These are phyloP conservation scores for Drosophila biarmipes DNA, from an alignment of 1,140 invertebrate genomes.

Conservation along the genomic window DNA sequence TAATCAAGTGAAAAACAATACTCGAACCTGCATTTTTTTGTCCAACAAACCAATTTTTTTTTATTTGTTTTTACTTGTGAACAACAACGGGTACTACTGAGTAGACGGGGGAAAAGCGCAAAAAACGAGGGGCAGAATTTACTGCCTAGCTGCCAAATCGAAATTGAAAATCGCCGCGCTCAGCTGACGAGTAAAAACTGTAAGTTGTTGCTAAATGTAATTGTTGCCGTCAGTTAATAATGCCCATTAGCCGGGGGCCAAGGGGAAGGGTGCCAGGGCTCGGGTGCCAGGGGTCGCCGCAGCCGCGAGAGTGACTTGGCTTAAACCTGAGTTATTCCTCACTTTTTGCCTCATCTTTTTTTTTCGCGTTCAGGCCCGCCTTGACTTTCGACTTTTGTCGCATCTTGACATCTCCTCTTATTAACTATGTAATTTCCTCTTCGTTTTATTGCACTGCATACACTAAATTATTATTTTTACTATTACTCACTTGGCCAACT, in stretches of 20 bases:
- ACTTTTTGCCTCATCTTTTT: constrained; percentile 29
- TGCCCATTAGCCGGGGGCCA: constrained; percentile 47
- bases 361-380: constrained; percentile 44
- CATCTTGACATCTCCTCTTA: constrained; percentile 74
- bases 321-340: constrained; percentile 33
- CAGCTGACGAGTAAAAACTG: constrained; percentile 61
- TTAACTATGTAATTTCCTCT: constrained; percentile 62
- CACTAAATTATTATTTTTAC: constrained; percentile 72
- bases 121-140: constrained; percentile 38
- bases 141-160: constrained; percentile 49
- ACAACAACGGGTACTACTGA: not conserved
- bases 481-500: constrained; percentile 35
- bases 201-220: constrained; percentile 59
- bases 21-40: constrained; percentile 11
- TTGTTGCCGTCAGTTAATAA: constrained; percentile 50
- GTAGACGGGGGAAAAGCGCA: not conserved
- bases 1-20: constrained; percentile 15
- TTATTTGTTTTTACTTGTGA: constrained; percentile 36
- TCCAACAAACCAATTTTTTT: constrained; percentile 22
- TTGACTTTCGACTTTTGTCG: constrained; percentile 82
- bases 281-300: not conserved
- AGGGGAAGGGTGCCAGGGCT: not conserved
- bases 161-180: constrained; percentile 44
- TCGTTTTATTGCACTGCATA: constrained; percentile 68
- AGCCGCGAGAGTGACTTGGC: constrained; percentile 20